Conservation (phyloP, 2,113 vertebrate genomes). For the Hystrix brachyura region DNA sequence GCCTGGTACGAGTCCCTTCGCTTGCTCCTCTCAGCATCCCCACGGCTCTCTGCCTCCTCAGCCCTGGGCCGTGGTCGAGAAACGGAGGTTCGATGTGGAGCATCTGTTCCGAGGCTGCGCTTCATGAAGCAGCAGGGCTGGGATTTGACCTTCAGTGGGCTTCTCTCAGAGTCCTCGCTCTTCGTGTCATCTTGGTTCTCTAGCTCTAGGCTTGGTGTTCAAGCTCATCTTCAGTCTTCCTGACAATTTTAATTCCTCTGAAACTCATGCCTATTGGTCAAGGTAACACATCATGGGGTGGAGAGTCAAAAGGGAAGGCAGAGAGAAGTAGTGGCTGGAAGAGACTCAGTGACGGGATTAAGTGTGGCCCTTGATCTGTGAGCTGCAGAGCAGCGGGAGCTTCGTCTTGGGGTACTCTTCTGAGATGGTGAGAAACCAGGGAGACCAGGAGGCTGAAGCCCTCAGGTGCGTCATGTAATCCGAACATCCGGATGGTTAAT, state of each 20-base stretch:
- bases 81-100: neutral
- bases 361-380: neutral
- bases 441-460: neutral
- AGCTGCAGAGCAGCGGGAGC: neutral
- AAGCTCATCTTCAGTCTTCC: neutral
- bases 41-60: neutral
- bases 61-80: neutral
- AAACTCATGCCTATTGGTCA: neutral
- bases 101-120: neutral
- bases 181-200: neutral
- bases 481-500: conserved; percentile 33
- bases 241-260: conserved; percentile 30
- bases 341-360: neutral
- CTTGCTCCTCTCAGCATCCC: neutral
- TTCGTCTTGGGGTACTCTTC: neutral
- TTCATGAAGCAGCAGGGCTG: neutral
- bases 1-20: neutral
- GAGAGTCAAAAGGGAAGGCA: neutral
- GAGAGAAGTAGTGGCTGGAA: neutral
- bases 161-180: no score
- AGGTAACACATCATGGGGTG: neutral
- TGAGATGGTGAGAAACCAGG: neutral
- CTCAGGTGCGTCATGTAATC: neutral
- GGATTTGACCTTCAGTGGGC: neutral
- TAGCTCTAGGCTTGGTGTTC: neutral